Evolutionary conservation across 2,797 vertebrate species (phyloP), one percentile per base, ranked within the genome.

Genomic region (Fistularia commersonii): DNA sequence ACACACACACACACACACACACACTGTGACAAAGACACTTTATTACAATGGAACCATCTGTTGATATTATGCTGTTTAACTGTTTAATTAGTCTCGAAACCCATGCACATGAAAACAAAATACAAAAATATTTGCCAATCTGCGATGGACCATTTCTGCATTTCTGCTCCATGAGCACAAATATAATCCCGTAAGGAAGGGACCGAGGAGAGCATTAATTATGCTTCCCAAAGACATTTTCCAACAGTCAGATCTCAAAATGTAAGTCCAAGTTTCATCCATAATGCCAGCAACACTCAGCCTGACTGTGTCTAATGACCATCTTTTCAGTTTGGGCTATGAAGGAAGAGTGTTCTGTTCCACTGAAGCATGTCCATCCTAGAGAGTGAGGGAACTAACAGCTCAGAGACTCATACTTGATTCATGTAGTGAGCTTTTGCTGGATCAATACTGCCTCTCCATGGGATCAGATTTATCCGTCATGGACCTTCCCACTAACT

Each of bases 401-500:
- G 69, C 66, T 63, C 57, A 36, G 44, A 63, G 73, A 72, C 39
- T 74, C 82, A 80, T 72, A 74, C 73, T 74, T 82, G 79, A 83
- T 86, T 86, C 81, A 87, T 86, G 81, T 81, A 74, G 58, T 66
- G 71, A 65, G 81, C 70, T 85, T 84, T 82, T 53, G 48, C 76
- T 40, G 57, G 77, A 89, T 91, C 88, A 78, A 88, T 89, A 84
- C 69, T 58, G 69, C 71, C 72, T 85, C 82, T 79, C 75, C 76
- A 76, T 85, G 85, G 84, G 75, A 75, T 85, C 81, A 76, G 64
- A 83, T 82, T 74, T 87, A 88, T 87, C 84, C 48, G 32, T 81
- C 82, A 84, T 65, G 57, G 57, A 73, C 63, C 64, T 78, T 65
- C 57, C 58, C 68, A 58, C 80, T 78, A 81, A 83, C 78, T 72